phyloP scores from a whole-genome alignment of 2,888 invertebrate species.

The Eristalinus sepulchralis region DNA sequence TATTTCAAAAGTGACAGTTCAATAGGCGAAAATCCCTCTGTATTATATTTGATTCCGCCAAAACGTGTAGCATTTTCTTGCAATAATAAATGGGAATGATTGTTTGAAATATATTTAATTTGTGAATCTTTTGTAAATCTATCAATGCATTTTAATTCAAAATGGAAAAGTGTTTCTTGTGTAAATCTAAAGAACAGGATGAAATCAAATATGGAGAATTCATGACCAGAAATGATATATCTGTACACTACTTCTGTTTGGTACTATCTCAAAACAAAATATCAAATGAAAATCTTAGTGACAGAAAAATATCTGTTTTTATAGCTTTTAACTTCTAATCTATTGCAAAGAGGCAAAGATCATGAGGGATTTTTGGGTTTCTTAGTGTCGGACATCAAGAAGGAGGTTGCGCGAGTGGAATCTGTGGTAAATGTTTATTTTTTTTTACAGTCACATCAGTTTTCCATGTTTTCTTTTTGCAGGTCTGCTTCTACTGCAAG shows the following conservation, averaged over 20 bases:
- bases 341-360: conserved; percentile 86
- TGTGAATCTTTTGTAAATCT: neutral
- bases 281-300: neutral
- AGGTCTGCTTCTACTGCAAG: conserved; percentile 87
- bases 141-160: conserved; percentile 20
- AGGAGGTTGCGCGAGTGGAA: conserved; percentile 85
- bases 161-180: conserved; percentile 52
- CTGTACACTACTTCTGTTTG: conserved; percentile 89
- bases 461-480: conserved; percentile 73
- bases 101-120: neutral
- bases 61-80: neutral
- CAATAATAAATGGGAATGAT: neutral
- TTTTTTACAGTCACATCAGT: neutral
- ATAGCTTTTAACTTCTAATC: conserved; percentile 87
- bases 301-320: conserved; percentile 73
- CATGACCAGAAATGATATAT: conserved; percentile 82
- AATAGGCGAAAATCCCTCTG: neutral
- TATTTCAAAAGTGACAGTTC: neutral
- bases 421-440: conserved; percentile 82
- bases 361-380: conserved; percentile 89
- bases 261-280: conserved; percentile 79
- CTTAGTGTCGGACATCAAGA: conserved; percentile 85
- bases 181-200: conserved; percentile 44
- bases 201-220: conserved; percentile 62
- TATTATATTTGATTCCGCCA: conserved; percentile 4